These are phyloP conservation scores for Therioaphis trifolii DNA, from an alignment of 2,888 invertebrate species.

Conservation along the genomic window DNA sequence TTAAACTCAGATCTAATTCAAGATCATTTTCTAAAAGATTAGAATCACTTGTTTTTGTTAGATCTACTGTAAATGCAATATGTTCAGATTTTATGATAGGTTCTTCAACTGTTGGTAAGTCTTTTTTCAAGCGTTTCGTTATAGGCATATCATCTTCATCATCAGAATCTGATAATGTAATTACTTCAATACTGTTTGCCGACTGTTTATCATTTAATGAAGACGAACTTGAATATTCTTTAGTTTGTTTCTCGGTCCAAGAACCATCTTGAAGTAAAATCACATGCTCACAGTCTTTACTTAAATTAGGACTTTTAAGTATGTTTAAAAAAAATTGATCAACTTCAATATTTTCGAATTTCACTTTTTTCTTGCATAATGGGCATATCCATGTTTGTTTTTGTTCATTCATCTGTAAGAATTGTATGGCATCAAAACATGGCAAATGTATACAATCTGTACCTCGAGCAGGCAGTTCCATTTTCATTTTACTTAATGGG, in stretches of 20 bases:
- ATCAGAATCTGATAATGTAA: constrained; percentile 44
- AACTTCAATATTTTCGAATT: constrained; percentile 46
- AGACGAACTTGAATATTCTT: not conserved
- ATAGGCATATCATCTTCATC: constrained; percentile 3
- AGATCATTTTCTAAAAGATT: no score
- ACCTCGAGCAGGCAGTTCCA: constrained; percentile 89
- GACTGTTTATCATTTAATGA: not conserved
- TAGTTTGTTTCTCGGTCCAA: constrained; percentile 19
- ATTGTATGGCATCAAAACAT: constrained; percentile 96
- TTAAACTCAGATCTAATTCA: constrained; percentile 44
- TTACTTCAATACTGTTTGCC: constrained; percentile 27
- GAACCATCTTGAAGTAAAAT: constrained; percentile 41
- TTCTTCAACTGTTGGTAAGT: not conserved
- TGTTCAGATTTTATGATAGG: constrained; percentile 22
- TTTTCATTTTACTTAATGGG: constrained; percentile 91
- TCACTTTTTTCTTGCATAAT: constrained; percentile 84
- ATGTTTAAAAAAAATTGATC: constrained; percentile 51
- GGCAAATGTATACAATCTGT: constrained; percentile 95
- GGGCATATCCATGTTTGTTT: constrained; percentile 99
- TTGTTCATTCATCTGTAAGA: constrained; percentile 99
- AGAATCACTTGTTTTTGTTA: no score
- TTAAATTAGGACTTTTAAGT: constrained; percentile 40
- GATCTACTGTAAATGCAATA: not conserved
- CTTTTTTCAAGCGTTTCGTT: constrained; percentile 6
- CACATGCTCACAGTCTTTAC: constrained; percentile 33